Percentiles rank a stretch among this genome's conserved stretches.
phyloP scores from a whole-genome alignment of 2,888 invertebrate species.

The Leucophenga maculata region DNA sequence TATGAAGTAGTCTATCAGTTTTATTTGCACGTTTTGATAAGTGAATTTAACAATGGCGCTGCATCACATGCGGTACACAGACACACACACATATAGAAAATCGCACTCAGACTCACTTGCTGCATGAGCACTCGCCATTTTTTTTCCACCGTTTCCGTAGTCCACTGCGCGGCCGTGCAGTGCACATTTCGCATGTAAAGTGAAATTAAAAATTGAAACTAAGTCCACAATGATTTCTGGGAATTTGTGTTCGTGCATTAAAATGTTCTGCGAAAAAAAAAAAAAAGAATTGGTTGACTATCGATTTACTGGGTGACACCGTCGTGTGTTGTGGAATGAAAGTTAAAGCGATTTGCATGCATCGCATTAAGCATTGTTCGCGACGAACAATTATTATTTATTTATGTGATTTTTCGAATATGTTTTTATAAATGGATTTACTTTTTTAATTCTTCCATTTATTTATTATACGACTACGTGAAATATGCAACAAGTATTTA shows the following conservation, averaged over 20 bases:
- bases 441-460: too few species aligned
- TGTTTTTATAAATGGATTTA: too few species aligned
- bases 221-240: conserved; percentile 18
- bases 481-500: too few species aligned
- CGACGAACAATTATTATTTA: too few species aligned
- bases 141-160: background rate
- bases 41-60: conserved; percentile 57
- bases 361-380: too few species aligned
- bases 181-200: conserved; percentile 28
- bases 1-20: background rate
- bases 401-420: too few species aligned
- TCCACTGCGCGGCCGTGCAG: too few species aligned
- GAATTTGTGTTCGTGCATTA: background rate
- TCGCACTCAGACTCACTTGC: background rate
- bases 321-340: too few species aligned
- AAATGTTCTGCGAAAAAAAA: background rate
- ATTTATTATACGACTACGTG: too few species aligned
- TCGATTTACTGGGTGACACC: background rate
- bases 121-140: background rate
- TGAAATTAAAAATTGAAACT: conserved; percentile 34
- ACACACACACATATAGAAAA: conserved; percentile 24
- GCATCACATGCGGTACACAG: too few species aligned
- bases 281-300: background rate
- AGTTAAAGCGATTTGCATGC: background rate
- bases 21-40: conserved; percentile 64